Conservation (phyloP, 2,888 invertebrate species). For the Orthosia gothica region DNA sequence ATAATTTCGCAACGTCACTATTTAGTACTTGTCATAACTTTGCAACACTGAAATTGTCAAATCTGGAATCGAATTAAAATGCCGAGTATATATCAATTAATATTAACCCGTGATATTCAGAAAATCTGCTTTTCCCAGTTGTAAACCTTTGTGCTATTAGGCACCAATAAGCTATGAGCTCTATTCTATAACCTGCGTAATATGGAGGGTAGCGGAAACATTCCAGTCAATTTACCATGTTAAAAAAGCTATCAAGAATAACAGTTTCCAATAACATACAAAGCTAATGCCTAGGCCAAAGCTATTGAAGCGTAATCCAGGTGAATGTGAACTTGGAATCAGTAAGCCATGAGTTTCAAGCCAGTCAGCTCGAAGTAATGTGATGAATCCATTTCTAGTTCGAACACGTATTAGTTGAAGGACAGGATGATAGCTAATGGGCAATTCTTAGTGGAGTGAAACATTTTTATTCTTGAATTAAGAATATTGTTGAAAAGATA, state of each 20-base stretch:
- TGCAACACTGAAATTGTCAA: too few relatives aligned
- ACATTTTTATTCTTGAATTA: neutral
- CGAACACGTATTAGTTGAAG: constrained; percentile 37
- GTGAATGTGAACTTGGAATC: constrained; percentile 36
- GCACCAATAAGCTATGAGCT: too few relatives aligned
- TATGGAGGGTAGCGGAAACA: neutral
- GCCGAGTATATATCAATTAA: too few relatives aligned
- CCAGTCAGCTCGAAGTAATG: constrained; percentile 45
- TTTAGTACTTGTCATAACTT: too few relatives aligned
- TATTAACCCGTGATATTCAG: too few relatives aligned
- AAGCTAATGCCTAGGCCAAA: neutral
- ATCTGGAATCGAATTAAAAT: too few relatives aligned
- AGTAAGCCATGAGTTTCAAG: constrained; percentile 44
- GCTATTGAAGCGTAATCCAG: constrained; percentile 31
- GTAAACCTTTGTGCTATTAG: too few relatives aligned
- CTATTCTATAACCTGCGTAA: too few relatives aligned
- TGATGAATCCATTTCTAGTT: constrained; percentile 53
- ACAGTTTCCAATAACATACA: neutral
- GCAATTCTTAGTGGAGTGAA: neutral
- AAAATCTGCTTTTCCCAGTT: too few relatives aligned
- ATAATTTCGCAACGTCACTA: too few relatives aligned
- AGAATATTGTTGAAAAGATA: neutral
- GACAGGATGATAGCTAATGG: neutral
- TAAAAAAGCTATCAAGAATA: neutral
- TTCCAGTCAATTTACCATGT: neutral